Evolutionary conservation across 2,797 vertebrate species (phyloP).

Genomic region (Intellagama lesueurii): DNA sequence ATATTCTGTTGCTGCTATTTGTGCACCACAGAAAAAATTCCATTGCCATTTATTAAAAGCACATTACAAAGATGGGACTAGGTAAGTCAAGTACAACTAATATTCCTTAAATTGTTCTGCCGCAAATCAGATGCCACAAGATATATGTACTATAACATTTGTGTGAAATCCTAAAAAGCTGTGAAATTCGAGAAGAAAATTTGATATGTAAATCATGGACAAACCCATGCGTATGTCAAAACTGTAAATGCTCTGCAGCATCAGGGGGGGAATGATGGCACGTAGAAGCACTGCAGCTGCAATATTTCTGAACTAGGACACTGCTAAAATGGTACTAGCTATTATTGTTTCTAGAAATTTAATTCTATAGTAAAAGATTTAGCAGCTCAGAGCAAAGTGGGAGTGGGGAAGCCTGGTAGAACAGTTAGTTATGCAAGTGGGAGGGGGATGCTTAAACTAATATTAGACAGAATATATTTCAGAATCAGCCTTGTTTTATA

Average conservation of each 20-base stretch:
- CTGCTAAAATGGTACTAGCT: constrained; percentile 67
- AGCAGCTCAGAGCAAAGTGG: constrained; percentile 52
- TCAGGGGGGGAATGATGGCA: constrained; percentile 24
- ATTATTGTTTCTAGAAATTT: constrained; percentile 68
- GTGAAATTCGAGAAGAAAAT: neutral
- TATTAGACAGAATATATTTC: constrained; percentile 70
- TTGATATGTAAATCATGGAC: neutral
- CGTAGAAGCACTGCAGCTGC: constrained; percentile 26
- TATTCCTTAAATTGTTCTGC: neutral
- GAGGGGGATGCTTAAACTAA: constrained; percentile 69
- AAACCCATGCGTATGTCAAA: neutral
- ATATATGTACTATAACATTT: neutral
- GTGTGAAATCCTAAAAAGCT: neutral
- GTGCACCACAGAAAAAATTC: neutral
- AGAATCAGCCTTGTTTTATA: constrained; percentile 65
- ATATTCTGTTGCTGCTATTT: neutral
- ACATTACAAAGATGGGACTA: constrained; percentile 12
- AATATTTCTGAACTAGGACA: constrained; percentile 61
- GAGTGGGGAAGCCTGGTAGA: constrained; percentile 35
- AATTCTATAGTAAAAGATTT: constrained; percentile 61
- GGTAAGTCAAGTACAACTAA: constrained; percentile 18
- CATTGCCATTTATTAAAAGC: neutral
- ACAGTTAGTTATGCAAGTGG: constrained; percentile 44
- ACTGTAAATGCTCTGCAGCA: constrained; percentile 22
- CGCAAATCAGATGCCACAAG: neutral